Percentiles rank a stretch among this genome's conserved stretches.
These are phyloP conservation scores for Harpalus rubripes DNA, from an alignment of 2,888 invertebrate species.

Conservation along the genomic window DNA sequence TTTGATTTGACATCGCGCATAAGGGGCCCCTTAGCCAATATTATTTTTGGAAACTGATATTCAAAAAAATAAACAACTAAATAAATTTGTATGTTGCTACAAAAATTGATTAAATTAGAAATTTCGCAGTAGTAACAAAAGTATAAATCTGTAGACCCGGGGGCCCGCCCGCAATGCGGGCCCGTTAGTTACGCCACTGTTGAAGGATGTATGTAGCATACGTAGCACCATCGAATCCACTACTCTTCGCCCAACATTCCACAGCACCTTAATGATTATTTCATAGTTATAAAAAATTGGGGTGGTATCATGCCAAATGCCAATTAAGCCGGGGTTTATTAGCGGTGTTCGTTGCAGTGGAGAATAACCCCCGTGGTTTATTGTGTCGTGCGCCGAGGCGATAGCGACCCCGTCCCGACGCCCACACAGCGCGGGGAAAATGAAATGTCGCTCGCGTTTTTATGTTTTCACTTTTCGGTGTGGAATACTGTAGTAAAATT, in stretches of 20 bases:
- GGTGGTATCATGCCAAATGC: slow-evolving; percentile 51
- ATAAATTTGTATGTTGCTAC: too few relatives aligned
- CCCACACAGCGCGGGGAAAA: not conserved
- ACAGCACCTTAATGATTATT: slow-evolving; percentile 20
- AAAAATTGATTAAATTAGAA: too few relatives aligned
- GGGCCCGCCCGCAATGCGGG: too few relatives aligned
- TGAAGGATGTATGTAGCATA: not conserved
- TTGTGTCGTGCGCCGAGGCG: slow-evolving; percentile 46
- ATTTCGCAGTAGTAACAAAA: too few relatives aligned
- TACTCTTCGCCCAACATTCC: not conserved
- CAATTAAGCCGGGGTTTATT: slow-evolving; percentile 54
- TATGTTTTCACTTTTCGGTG: slow-evolving; percentile 49
- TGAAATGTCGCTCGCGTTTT: slow-evolving; percentile 53
- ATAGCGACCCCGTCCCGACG: slow-evolving; percentile 14
- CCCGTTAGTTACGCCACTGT: too few relatives aligned
- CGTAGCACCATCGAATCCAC: not conserved
- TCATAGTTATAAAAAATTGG: slow-evolving; percentile 41
- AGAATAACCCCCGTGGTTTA: slow-evolving; percentile 44
- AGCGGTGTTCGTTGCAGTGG: slow-evolving; percentile 44
- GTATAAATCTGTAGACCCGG: too few relatives aligned
- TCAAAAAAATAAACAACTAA: too few relatives aligned
- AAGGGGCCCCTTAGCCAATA: too few relatives aligned
- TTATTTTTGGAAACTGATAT: too few relatives aligned
- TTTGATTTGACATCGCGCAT: too few relatives aligned
- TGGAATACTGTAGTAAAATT: slow-evolving; percentile 38